These are phyloP conservation scores for Rhamphomyia laevipes DNA, from an alignment of 2,888 invertebrate species.

Conservation along the genomic window DNA sequence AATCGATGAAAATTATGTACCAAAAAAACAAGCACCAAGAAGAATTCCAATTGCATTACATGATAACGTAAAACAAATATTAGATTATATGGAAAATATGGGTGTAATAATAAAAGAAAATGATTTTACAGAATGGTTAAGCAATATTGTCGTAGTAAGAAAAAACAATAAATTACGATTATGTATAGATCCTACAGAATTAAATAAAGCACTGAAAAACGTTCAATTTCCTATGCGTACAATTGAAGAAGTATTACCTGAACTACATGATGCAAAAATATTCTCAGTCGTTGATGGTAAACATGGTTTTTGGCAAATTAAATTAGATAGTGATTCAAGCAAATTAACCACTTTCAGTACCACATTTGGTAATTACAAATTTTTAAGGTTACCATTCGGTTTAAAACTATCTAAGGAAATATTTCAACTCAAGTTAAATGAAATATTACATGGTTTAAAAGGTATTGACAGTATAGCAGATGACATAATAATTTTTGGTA, in stretches of 20 bases:
- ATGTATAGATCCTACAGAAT: no score
- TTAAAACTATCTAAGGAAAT: conserved; percentile 17
- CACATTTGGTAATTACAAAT: conserved; percentile 7
- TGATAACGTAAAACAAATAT: no score
- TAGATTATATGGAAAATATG: no score
- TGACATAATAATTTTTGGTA: conserved; percentile 14
- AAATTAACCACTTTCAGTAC: conserved; percentile 21
- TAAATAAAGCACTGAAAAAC: no score
- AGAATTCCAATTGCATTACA: no score
- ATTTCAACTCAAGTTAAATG: conserved; percentile 16
- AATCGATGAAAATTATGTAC: no score
- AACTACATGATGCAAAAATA: conserved; percentile 14
- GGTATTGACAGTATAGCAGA: conserved; percentile 14
- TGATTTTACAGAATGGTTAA: no score
- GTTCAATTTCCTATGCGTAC: no score
- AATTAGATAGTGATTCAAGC: conserved; percentile 23
- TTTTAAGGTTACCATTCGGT: conserved; percentile 16
- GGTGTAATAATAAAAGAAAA: no score
- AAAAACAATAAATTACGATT: no score
- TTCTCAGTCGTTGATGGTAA: conserved; percentile 17
- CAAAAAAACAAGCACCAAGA: no score
- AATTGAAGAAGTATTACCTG: conserved; percentile 16
- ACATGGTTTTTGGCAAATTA: conserved; percentile 13
- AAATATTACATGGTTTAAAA: conserved; percentile 16
- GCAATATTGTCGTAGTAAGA: no score